Base-by-base conservation (phyloP, 2,888 invertebrate genomes). In the Pseudoips prasinana region DNA sequence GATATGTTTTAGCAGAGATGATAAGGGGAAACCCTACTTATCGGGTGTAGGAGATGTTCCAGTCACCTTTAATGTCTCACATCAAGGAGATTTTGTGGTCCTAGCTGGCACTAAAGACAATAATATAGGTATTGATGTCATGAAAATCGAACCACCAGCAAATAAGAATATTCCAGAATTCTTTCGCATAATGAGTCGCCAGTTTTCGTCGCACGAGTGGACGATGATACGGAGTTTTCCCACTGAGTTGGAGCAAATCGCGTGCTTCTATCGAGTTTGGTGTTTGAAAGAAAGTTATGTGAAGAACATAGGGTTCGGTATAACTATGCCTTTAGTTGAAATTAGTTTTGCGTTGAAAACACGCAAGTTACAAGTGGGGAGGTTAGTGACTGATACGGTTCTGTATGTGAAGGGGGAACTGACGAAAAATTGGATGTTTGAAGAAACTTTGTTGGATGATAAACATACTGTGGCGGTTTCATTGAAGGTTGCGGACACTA, bases 231-330 rank as follows among this genome's bases (percentile, higher is more conserved):
- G 77, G 33, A 82, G 84, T 22, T 85, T 81, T 39, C 64, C 76
- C 7, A 81, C 76, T 27, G 93, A 95, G 53, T 63, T 66, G 10
- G 90, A 93, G n/a, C 93, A 95, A 72, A 81, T 96, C 19, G 88
- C 89, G 8, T 93, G 93, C 64, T 98, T 98, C 79, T 97, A 94
- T 74, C 90, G 98, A 42, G 91, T 95, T 64, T 98, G 98, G 98
- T 94, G 96, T 58, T 86, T 98, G 28, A 98, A 98, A 79, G 98
- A 98, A 75, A 95, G 97, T 69, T 97, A 96, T 71, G 95, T 96
- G 0, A 98, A 98, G 83, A 97, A 98, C 46, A 90, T 94, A 33
- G 98, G 98, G 9, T 86, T 94, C 10, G 98, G 98, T 17, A 92
- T 98, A 32, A 93, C 94, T 0, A 87, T 94, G 45, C 92, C 95